phyloP scores from a whole-genome alignment of 2,888 invertebrate genomes.

The Drosophila fulvimacula region DNA sequence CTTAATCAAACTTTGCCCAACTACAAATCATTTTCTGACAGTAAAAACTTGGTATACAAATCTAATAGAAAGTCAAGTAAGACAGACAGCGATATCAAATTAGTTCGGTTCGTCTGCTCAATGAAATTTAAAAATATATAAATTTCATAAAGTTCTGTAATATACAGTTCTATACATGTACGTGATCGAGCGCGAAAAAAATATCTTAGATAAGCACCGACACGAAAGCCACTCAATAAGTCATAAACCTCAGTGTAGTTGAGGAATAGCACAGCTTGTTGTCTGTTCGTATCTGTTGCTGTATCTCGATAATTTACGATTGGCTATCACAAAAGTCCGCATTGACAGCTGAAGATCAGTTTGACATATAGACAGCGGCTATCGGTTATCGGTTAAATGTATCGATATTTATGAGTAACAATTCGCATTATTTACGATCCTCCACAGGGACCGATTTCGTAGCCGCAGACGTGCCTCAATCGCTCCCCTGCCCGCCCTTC shows the following conservation, averaged over 20 bases:
- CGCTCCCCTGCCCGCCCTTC: slow-evolving; percentile 86
- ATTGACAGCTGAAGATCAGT: slow-evolving; percentile 23
- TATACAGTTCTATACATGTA: neutral
- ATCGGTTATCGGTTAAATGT: slow-evolving; percentile 1
- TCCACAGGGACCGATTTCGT: slow-evolving; percentile 87
- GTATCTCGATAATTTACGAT: slow-evolving; percentile 11
- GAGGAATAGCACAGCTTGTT: slow-evolving; percentile 22
- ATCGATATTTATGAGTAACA: slow-evolving; percentile 5
- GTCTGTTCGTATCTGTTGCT: slow-evolving; percentile 17
- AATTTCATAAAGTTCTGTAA: neutral
- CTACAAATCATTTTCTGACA: slow-evolving; percentile 10
- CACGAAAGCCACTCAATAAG: slow-evolving; percentile 23
- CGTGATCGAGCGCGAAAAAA: neutral
- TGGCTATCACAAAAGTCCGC: neutral
- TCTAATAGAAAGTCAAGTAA: neutral
- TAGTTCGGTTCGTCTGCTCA: neutral
- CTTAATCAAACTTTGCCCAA: slow-evolving; percentile 3
- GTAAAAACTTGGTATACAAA: neutral
- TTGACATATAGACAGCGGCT: neutral
- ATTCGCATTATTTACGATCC: neutral
- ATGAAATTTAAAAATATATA: neutral
- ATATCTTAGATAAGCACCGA: slow-evolving; percentile 10
- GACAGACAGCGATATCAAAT: too few relatives aligned
- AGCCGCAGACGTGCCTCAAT: slow-evolving; percentile 88
- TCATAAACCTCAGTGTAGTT: slow-evolving; percentile 20